Base-by-base conservation (phyloP, 2,113 vertebrate species). In the Syngnathus floridae region DNA sequence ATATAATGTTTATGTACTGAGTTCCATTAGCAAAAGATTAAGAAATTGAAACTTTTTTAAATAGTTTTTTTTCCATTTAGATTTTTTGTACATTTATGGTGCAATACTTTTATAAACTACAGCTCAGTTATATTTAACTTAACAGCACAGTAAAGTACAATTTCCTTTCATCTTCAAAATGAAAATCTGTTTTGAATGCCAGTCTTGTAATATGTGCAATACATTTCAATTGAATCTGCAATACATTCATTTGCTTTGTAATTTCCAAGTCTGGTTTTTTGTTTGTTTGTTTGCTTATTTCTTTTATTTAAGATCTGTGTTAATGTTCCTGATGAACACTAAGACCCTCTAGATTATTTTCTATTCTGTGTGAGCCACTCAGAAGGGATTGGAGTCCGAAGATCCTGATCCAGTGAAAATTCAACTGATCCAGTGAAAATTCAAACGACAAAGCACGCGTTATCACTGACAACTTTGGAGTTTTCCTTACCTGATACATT, bases 401-500 rank as follows among this genome's bases (percentile, higher is more conserved):
- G 8, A 21, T n/a, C 16, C 48, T 9, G 48, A 51, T 51, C 48
- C 6, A 21, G 9, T 51, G 7, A 51, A 21, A 10, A 51, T 19
- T n/a, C 7, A 49, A 49, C 48, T 9, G 48, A 51, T 51, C 48
- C 6, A 21, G 9, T 51, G 7, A 51, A 21, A 10, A 51, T 19
- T n/a, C 7, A 49, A 49, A 49, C n/a, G 46, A n/a, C 8, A 52
- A n/a, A 49, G 19, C 17, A 49, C 10, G 17, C n/a, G 19, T 19
- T 3, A 31, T 31, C 26, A 31, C 26, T 31, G 26, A 31, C 26
- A 31, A 31, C 26, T 31, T 31, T 31, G 26, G 26, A 31, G 26
- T 9, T 2, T 41, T 41, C 8, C 82, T 90, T 89, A 98, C 97
- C 95, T 95, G 90, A 73, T 89, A 91, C 88, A 93, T 90, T 87